Conservation (phyloP, 37 sponge, comb jelly and placozoan species). For the Cladorhizidae sp. region DNA sequence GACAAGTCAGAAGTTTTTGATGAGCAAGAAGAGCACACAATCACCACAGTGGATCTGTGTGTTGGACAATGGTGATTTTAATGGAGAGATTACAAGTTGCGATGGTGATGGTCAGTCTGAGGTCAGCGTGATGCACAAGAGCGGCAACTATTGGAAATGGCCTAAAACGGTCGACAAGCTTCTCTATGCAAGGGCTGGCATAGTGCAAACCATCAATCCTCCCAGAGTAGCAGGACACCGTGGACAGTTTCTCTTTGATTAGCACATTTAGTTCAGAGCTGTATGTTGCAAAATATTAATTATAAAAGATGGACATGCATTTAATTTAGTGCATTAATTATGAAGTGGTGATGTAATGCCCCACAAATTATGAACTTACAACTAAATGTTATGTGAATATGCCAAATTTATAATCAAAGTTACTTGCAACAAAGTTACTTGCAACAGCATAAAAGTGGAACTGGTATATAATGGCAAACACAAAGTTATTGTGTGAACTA, state of each 20-base stretch:
- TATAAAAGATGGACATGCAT: background rate
- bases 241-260: constrained; percentile 36
- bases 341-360: background rate
- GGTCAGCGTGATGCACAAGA: constrained; percentile 48
- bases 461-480: too few relatives aligned
- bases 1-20: too few relatives aligned
- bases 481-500: too few relatives aligned
- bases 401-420: too few relatives aligned
- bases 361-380: too few relatives aligned
- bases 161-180: constrained; percentile 33
- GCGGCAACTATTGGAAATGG: constrained; percentile 54
- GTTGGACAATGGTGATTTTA: background rate
- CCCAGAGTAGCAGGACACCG: constrained; percentile 28
- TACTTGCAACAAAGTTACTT: too few relatives aligned
- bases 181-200: constrained; percentile 8
- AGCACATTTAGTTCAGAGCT: too few relatives aligned
- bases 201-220: background rate
- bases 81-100: constrained; percentile 23
- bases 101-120: constrained; percentile 22
- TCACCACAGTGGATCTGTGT: background rate
- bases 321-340: background rate
- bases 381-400: too few relatives aligned
- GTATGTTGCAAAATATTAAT: too few relatives aligned
- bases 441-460: too few relatives aligned
- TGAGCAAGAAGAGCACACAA: background rate